phyloP scores from a whole-genome alignment of 2,113 vertebrate genomes.

The Coracopsis vasa region DNA sequence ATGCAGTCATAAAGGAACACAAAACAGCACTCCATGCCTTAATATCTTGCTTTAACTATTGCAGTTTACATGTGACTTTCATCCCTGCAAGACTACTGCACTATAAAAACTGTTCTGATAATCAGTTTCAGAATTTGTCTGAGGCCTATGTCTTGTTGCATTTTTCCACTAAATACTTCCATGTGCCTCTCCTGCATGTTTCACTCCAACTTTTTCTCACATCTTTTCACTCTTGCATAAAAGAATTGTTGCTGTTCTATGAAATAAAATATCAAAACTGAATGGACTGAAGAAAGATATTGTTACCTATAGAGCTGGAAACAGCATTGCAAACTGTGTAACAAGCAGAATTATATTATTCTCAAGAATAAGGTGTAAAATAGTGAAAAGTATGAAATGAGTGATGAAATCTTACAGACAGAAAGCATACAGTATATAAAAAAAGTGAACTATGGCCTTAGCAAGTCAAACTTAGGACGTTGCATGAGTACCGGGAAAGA shows the following conservation, averaged over 20 bases:
- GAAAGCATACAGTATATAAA: neutral
- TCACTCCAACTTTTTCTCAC: neutral
- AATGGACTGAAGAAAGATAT: neutral
- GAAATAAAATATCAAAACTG: neutral
- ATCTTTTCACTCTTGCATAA: neutral
- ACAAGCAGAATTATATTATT: neutral
- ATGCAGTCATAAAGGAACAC: neutral
- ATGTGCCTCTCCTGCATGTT: fast-evolving
- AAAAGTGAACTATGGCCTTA: neutral
- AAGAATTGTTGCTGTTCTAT: neutral
- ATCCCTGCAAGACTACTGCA: neutral
- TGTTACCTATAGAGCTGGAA: neutral
- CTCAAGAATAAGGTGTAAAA: neutral
- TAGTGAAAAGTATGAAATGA: neutral
- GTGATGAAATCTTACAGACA: neutral
- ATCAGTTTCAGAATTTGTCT: neutral
- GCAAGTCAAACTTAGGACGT: neutral
- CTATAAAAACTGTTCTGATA: neutral
- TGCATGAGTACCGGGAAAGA: neutral
- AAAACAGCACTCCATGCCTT: neutral
- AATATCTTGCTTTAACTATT: neutral
- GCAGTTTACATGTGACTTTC: neutral
- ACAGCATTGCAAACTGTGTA: neutral
- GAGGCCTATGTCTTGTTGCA: neutral
- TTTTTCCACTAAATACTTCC: neutral